phyloP scores from a whole-genome alignment of 2,113 vertebrate genomes.

The Trichechus manatus region DNA sequence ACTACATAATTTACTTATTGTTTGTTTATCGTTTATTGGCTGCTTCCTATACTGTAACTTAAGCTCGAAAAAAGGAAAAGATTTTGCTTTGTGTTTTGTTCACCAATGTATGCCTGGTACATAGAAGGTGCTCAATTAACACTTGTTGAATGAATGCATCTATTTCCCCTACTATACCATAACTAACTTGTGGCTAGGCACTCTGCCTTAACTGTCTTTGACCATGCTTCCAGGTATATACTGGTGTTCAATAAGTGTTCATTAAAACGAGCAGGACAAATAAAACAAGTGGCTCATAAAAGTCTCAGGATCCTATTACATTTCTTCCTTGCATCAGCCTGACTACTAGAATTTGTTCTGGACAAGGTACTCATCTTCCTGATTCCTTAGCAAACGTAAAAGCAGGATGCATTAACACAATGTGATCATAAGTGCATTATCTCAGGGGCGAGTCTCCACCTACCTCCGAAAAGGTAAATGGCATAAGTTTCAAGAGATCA shows the following conservation, averaged over 20 bases:
- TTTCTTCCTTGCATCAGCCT: conserved; percentile 10
- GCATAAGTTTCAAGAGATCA: not conserved
- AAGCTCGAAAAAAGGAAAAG: conserved; percentile 22
- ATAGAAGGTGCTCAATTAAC: not conserved
- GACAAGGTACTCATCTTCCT: not conserved
- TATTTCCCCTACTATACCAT: not conserved
- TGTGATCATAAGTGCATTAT: not conserved
- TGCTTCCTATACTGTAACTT: not conserved
- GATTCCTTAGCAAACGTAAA: not conserved
- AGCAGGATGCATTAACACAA: not conserved
- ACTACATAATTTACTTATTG: not conserved
- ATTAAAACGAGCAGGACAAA: not conserved
- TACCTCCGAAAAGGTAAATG: not conserved
- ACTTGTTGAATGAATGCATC: not conserved
- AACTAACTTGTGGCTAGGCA: conserved; percentile 12
- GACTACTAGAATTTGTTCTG: conserved; percentile 25
- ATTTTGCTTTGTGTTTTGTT: not conserved
- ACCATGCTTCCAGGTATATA: not conserved
- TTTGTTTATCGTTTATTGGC: not conserved
- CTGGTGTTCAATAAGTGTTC: not conserved
- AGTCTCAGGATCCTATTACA: not conserved
- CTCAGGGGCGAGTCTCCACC: not conserved
- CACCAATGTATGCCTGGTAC: not conserved
- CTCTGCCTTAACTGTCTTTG: conserved; percentile 10
- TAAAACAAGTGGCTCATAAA: not conserved